A percentile compares a stretch with the other conserved stretches of the same genome.
These are phyloP conservation scores for Abrostola tripartita DNA, from an alignment of 2,888 invertebrate genomes.

Conservation along the genomic window DNA sequence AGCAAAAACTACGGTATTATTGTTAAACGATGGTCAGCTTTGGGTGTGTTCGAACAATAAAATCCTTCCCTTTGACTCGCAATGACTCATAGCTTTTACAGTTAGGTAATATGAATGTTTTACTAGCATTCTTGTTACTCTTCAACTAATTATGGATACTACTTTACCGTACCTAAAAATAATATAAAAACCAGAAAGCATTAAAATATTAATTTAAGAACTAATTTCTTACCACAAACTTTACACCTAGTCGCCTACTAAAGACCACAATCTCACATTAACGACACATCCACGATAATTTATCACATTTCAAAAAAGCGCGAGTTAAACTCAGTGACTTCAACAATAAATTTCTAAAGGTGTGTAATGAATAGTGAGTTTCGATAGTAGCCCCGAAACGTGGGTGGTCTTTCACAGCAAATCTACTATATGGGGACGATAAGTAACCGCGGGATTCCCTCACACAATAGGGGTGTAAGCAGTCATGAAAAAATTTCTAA, in stretches of 20 bases:
- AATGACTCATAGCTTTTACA: constrained; percentile 1
- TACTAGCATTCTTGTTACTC: background rate
- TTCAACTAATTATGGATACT: background rate
- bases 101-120: background rate
- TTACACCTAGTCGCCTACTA: constrained; percentile 23
- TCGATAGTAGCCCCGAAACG: constrained; percentile 51
- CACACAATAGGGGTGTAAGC: constrained; percentile 51
- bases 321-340: constrained; percentile 10
- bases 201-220: constrained; percentile 40
- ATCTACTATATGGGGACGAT: constrained; percentile 55
- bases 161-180: constrained; percentile 1
- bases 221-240: constrained; percentile 36
- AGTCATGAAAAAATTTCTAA: constrained; percentile 54
- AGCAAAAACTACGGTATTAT: background rate
- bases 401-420: constrained; percentile 57
- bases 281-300: constrained; percentile 27
- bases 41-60: background rate
- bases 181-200: constrained; percentile 9
- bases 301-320: constrained; percentile 31
- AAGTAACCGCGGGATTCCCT: constrained; percentile 50
- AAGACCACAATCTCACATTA: constrained; percentile 22
- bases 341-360: constrained; percentile 15
- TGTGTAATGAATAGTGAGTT: constrained; percentile 23
- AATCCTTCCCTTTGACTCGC: background rate
- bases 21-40: background rate